phyloP scores from a whole-genome alignment of 1,140 invertebrate genomes.

The Zaprionus lachaisei region DNA sequence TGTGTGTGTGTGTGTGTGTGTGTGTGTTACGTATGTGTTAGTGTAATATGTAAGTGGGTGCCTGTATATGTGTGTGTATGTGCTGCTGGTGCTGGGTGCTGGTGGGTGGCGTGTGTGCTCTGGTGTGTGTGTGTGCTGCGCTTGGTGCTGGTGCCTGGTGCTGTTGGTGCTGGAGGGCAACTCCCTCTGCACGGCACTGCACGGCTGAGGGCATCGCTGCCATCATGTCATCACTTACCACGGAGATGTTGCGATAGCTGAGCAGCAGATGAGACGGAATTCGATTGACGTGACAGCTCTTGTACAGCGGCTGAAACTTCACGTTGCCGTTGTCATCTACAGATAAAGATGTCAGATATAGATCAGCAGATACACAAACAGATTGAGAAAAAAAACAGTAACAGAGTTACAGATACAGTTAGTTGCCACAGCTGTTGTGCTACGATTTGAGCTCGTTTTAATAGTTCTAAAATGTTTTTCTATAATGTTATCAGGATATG shows the following conservation, averaged over 20 bases:
- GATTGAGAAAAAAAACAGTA: no score
- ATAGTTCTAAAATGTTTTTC: background rate
- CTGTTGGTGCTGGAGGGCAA: no score
- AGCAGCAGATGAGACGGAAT: slow-evolving; percentile 86
- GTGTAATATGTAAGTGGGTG: slow-evolving; percentile 22
- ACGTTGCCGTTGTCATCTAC: slow-evolving; percentile 83
- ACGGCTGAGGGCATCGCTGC: slow-evolving; percentile 55
- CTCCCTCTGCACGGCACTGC: slow-evolving; percentile 52
- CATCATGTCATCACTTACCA: slow-evolving; percentile 75
- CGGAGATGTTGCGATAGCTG: slow-evolving; percentile 86
- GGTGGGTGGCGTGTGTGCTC: slow-evolving; percentile 19
- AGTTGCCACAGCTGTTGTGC: background rate
- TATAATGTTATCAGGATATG: no score
- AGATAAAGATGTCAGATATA: slow-evolving; percentile 46
- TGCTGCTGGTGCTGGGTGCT: background rate
- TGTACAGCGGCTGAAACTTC: slow-evolving; percentile 87
- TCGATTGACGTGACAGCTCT: slow-evolving; percentile 86
- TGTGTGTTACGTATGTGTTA: background rate
- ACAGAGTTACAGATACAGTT: background rate
- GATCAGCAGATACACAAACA: slow-evolving; percentile 22
- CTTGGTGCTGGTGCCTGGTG: background rate
- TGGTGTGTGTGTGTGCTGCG: slow-evolving; percentile 28
- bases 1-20: background rate
- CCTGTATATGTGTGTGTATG: slow-evolving; percentile 35
- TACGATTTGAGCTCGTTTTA: background rate